phyloP scores from a whole-genome alignment of 2,888 invertebrate genomes.

The Allophyes oxyacanthae region DNA sequence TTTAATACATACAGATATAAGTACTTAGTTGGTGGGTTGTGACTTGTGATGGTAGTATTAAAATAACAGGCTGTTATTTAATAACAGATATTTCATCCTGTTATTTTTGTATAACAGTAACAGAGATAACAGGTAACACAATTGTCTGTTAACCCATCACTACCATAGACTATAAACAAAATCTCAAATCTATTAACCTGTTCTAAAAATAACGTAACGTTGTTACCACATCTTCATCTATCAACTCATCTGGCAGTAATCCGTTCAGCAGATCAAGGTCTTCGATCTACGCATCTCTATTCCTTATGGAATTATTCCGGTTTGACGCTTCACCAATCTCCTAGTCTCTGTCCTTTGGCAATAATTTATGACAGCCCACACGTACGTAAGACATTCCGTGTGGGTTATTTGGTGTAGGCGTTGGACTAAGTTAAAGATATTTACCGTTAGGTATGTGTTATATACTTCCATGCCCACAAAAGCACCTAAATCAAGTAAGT shows the following conservation, averaged over 20 bases:
- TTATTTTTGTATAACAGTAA: too few species aligned
- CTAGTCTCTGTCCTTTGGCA: conserved; percentile 68
- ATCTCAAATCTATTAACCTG: too few species aligned
- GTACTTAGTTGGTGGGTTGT: too few species aligned
- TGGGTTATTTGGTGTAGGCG: conserved; percentile 48
- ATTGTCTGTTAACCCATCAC: too few species aligned
- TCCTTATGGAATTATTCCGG: conserved; percentile 69
- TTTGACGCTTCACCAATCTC: conserved; percentile 69
- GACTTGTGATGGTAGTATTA: too few species aligned
- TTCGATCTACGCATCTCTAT: conserved; percentile 16
- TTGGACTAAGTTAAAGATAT: conserved; percentile 13
- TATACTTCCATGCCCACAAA: too few species aligned
- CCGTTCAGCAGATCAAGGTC: conserved; percentile 37
- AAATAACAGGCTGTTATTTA: too few species aligned
- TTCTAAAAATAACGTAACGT: background rate
- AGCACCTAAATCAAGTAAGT: too few species aligned
- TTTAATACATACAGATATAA: too few species aligned
- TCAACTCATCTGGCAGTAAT: conserved; percentile 14
- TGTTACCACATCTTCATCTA: background rate
- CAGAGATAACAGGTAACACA: too few species aligned
- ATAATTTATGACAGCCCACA: conserved; percentile 73
- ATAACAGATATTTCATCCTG: too few species aligned
- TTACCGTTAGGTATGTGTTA: background rate
- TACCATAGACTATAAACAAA: too few species aligned
- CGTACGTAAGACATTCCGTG: conserved; percentile 64